These are phyloP conservation scores for Albula goreensis DNA, from an alignment of 2,113 vertebrate species.

Conservation along the genomic window DNA sequence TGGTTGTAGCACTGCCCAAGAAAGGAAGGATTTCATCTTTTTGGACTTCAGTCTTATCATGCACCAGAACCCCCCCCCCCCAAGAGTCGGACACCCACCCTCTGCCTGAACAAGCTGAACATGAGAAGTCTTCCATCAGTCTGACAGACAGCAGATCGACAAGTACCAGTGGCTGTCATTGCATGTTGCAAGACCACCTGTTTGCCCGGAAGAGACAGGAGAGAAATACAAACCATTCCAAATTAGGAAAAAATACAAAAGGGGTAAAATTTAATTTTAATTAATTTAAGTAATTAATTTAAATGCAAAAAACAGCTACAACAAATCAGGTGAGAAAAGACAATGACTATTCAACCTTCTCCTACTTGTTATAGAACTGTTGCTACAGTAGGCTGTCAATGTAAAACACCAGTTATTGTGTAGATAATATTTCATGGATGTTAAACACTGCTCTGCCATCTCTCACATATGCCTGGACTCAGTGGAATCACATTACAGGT, in stretches of 20 bases:
- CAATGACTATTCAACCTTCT: background rate
- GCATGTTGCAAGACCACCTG: no score
- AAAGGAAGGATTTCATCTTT: background rate
- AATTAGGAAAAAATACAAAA: background rate
- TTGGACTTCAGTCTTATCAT: background rate
- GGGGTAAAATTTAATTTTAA: no score
- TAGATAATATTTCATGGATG: background rate
- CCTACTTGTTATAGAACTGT: background rate
- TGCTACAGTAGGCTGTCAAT: background rate
- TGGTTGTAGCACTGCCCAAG: background rate
- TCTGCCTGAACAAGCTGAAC: background rate
- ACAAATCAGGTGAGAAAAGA: background rate
- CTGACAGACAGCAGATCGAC: no score
- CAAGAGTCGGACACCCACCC: background rate
- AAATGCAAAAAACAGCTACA: no score
- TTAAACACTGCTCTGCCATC: conserved; percentile 13
- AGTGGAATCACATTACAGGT: background rate
- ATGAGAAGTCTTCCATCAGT: background rate
- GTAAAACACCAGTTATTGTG: background rate
- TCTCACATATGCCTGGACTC: background rate
- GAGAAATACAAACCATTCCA: background rate
- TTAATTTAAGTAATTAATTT: no score
- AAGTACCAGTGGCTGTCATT: no score
- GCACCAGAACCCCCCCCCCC: background rate
- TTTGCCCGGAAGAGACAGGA: no score